Conservation (phyloP, 2,888 invertebrate species). For the Lymantria monacha region DNA sequence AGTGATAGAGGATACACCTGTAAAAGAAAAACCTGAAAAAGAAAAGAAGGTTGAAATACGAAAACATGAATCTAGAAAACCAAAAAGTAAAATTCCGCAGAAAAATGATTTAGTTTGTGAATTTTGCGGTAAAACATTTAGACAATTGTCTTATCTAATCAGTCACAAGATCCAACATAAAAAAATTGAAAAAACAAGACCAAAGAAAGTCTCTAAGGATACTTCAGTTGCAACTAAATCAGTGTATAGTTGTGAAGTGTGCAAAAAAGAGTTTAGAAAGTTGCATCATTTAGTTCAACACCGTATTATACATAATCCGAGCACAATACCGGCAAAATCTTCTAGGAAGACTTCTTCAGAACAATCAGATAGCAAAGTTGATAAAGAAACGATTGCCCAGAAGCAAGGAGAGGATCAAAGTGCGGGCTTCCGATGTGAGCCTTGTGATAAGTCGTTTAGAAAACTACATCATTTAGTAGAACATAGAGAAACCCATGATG, state of each 20-base stretch:
- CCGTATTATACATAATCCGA: constrained; percentile 64
- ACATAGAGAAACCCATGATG: constrained; percentile 75
- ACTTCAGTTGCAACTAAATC: constrained; percentile 37
- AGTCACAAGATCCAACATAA: constrained; percentile 70
- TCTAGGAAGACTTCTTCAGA: constrained; percentile 64
- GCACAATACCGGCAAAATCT: constrained; percentile 38
- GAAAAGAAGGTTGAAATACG: constrained; percentile 21
- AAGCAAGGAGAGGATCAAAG: constrained; percentile 61
- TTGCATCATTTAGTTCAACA: constrained; percentile 76
- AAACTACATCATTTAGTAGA: constrained; percentile 77
- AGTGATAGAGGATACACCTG: constrained; percentile 58
- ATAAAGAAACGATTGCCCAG: constrained; percentile 37
- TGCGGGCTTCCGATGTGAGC: constrained; percentile 75
- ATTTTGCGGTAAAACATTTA: constrained; percentile 73
- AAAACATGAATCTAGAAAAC: constrained; percentile 45
- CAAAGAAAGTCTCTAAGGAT: constrained; percentile 45
- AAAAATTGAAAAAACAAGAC: constrained; percentile 55
- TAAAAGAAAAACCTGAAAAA: constrained; percentile 42
- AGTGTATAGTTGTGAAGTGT: constrained; percentile 69
- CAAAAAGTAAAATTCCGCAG: constrained; percentile 28
- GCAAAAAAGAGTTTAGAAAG: constrained; percentile 74
- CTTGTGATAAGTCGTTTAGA: constrained; percentile 77
- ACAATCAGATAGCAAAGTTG: constrained; percentile 48
- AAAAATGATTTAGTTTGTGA: constrained; percentile 61
- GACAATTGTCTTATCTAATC: constrained; percentile 71